These are phyloP conservation scores for Alaudala cheleensis DNA, from an alignment of 2,113 vertebrate genomes.

Conservation along the genomic window DNA sequence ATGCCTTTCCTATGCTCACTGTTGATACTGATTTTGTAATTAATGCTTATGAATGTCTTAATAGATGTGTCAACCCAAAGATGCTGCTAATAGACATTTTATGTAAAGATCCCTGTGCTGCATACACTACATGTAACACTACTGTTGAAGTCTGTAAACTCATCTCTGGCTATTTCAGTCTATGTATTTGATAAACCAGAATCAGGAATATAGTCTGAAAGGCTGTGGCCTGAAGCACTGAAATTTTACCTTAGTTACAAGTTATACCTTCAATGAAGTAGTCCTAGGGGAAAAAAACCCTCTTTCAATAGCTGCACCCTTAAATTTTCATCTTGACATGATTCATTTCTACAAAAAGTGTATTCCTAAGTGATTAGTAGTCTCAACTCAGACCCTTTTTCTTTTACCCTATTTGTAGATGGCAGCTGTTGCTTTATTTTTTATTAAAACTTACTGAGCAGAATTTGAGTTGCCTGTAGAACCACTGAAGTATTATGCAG, in stretches of 20 bases:
- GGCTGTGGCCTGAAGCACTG: conserved; percentile 41
- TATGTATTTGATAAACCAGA: not conserved
- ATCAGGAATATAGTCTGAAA: conserved; percentile 22
- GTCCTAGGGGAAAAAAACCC: not conserved
- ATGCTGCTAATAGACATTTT: conserved; percentile 70
- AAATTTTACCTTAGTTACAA: not conserved
- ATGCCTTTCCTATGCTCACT: conserved; percentile 23
- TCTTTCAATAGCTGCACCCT: not conserved
- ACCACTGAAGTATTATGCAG: conserved; percentile 37
- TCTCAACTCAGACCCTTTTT: not conserved
- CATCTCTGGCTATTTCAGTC: conserved; percentile 5
- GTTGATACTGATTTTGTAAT: conserved; percentile 36
- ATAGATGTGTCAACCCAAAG: conserved; percentile 73
- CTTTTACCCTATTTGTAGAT: conserved; percentile 19
- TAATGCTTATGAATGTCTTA: conserved; percentile 70
- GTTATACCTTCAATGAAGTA: conserved; percentile 16
- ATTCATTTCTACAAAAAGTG: not conserved
- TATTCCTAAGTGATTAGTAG: not conserved
- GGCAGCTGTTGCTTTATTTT: conserved; percentile 14
- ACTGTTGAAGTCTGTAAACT: conserved; percentile 21
- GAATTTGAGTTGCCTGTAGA: conserved; percentile 35
- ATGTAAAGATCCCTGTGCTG: conserved; percentile 29
- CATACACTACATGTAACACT: conserved; percentile 10
- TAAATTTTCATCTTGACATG: not conserved
- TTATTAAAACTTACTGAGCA: not conserved